phyloP scores from a whole-genome alignment of 2,888 invertebrate genomes.

The Lottia gigantea region DNA sequence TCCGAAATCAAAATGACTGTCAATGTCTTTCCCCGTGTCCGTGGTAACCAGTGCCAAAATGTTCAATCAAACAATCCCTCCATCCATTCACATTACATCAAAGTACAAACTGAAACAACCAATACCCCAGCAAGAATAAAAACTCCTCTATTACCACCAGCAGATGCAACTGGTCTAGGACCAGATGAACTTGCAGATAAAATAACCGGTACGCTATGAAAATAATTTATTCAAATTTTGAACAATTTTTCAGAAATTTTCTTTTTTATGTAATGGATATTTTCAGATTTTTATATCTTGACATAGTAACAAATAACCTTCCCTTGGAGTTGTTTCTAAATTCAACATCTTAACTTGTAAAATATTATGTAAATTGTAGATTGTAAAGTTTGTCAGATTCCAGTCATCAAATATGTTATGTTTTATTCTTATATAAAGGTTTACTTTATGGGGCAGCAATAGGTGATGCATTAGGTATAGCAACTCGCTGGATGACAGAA shows the following conservation, averaged over 20 bases:
- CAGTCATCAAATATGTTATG: not conserved
- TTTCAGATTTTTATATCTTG: no score
- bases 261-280: no score
- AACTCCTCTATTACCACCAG: conserved; percentile 65
- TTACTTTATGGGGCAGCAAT: conserved; percentile 67
- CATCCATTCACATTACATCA: conserved; percentile 65
- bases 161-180: conserved; percentile 56
- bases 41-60: conserved; percentile 62
- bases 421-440: conserved; percentile 45
- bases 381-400: no score
- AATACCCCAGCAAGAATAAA: conserved; percentile 65
- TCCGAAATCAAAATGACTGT: conserved; percentile 1
- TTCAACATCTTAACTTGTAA: no score
- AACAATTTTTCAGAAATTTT: no score
- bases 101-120: conserved; percentile 65
- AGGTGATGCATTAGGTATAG: conserved; percentile 67
- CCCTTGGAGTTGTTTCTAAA: no score
- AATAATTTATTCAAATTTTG: no score
- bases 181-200: conserved; percentile 60
- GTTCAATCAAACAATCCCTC: conserved; percentile 65
- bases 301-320: no score
- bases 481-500: conserved; percentile 63
- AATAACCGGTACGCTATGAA: conserved; percentile 58
- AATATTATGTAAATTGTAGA: no score
- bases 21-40: conserved; percentile 55